phyloP scores from a whole-genome alignment of 2,888 invertebrate species.

The Mesochorus sp. region DNA sequence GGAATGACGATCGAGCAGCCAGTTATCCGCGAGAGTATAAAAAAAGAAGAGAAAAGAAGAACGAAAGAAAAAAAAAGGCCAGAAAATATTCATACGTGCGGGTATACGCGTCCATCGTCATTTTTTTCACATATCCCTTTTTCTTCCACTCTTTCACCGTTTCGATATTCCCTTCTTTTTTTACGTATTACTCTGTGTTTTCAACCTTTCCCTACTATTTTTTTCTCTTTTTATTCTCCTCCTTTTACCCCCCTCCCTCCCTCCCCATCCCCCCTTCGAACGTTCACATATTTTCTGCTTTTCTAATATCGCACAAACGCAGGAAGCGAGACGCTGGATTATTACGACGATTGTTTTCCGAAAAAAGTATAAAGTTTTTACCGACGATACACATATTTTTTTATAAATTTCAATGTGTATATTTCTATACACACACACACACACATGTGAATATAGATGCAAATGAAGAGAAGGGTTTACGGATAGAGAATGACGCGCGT shows the following conservation, averaged over 20 bases:
- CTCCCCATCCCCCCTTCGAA: background rate
- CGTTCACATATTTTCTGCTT: constrained; percentile 20
- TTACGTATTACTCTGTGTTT: background rate
- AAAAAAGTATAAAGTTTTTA: constrained; percentile 12
- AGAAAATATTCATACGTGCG: constrained; percentile 53
- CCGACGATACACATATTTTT: background rate
- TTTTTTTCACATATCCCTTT: constrained; percentile 39
- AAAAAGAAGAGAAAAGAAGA: constrained; percentile 1
- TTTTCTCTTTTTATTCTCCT: constrained; percentile 17
- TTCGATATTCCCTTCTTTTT: constrained; percentile 34
- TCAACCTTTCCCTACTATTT: constrained; percentile 12
- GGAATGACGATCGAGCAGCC: constrained; percentile 67
- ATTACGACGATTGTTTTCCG: constrained; percentile 39
- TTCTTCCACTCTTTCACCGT: constrained; percentile 43
- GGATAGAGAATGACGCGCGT: constrained; percentile 3
- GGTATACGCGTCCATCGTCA: constrained; percentile 49
- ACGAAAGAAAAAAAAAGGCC: constrained; percentile 2
- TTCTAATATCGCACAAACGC: constrained; percentile 15
- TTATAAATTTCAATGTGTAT: no score
- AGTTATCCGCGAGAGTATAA: constrained; percentile 66
- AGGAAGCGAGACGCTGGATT: background rate
- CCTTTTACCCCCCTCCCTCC: background rate
- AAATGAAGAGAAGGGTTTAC: background rate
- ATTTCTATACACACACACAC: no score
- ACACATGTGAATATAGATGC: background rate